Conservation (phyloP, 2,113 vertebrate genomes). For the Strigops habroptila region DNA sequence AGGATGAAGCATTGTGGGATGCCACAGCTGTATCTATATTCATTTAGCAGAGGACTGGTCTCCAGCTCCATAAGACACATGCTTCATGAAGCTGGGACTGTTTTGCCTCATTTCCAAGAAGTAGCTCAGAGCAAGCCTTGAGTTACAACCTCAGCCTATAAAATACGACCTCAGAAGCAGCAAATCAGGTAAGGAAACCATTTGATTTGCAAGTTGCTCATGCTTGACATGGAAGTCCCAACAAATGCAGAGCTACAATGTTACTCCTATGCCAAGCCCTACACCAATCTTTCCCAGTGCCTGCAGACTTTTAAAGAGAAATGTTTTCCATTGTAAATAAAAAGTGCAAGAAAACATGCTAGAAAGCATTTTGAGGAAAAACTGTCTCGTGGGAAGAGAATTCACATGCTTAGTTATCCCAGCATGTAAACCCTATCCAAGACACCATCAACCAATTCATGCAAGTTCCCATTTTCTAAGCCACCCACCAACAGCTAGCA, state of each 20-base stretch:
- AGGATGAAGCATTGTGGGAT: not conserved
- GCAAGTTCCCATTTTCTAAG: not conserved
- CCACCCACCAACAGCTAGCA: not conserved
- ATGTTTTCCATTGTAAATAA: not conserved
- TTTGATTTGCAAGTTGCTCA: not conserved
- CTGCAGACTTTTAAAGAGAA: not conserved
- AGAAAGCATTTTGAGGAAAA: not conserved
- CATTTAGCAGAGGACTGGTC: not conserved
- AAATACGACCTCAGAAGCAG: not conserved
- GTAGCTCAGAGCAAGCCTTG: not conserved
- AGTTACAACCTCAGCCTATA: not conserved
- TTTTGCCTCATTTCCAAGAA: not conserved
- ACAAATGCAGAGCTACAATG: not conserved
- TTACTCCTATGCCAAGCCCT: not conserved
- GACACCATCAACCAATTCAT: not conserved
- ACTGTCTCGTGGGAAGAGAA: rapidly evolving
- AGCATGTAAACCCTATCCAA: not conserved
- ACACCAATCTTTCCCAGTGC: not conserved
- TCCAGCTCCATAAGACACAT: not conserved
- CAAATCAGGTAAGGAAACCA: not conserved
- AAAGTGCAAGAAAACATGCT: not conserved
- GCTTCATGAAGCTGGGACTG: not conserved
- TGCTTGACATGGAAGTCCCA: not conserved
- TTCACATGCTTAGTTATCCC: not conserved
- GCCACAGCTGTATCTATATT: not conserved